Evolutionary conservation across 2,888 invertebrate genomes (phyloP).

Genomic region (Parelbella ahira): DNA sequence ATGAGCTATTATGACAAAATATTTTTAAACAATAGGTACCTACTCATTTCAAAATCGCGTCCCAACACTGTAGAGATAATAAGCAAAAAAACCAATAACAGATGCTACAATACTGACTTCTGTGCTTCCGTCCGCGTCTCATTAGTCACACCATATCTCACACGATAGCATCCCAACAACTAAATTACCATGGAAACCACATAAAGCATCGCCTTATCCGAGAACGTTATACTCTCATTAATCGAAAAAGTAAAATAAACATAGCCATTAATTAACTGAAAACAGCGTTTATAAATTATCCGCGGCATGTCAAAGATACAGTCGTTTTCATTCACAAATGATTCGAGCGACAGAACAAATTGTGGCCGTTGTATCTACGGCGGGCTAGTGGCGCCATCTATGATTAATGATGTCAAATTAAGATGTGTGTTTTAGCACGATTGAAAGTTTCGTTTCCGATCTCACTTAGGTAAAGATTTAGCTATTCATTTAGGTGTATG

Average conservation of each 20-base stretch:
- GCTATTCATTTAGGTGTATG: too few relatives aligned
- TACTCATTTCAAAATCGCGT: too few relatives aligned
- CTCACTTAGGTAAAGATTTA: too few relatives aligned
- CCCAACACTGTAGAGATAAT: too few relatives aligned
- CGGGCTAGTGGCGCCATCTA: too few relatives aligned
- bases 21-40: too few relatives aligned
- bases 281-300: constrained; percentile 58
- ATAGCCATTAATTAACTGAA: constrained; percentile 56
- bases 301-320: constrained; percentile 43
- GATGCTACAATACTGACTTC: constrained; percentile 1
- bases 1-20: too few relatives aligned
- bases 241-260: constrained; percentile 45
- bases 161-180: constrained; percentile 24
- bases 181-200: constrained; percentile 42
- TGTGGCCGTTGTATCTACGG: background rate
- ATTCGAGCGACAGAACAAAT: constrained; percentile 47
- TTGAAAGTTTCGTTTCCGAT: too few relatives aligned
- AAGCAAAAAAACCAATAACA: background rate
- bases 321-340: constrained; percentile 65
- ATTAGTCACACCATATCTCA: constrained; percentile 24
- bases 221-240: constrained; percentile 36
- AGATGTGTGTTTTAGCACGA: too few relatives aligned
- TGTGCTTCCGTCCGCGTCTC: background rate
- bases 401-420: too few relatives aligned
- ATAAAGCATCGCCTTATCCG: constrained; percentile 42